Conservation (phyloP, 2,113 vertebrate genomes). For the Athene noctua region DNA sequence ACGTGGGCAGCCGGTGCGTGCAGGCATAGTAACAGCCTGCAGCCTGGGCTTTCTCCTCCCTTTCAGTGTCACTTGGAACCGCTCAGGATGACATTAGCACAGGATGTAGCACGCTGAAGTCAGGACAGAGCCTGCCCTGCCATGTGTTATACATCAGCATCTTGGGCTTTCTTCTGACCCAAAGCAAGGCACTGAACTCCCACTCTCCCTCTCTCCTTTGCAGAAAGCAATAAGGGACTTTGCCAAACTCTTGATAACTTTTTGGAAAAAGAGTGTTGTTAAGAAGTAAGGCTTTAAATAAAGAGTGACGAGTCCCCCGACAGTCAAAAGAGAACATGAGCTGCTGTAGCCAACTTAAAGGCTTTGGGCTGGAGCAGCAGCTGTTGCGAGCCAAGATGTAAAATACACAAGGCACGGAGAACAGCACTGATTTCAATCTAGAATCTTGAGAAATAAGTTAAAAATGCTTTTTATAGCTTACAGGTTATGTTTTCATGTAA, state of each 20-base stretch:
- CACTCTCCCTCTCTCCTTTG: neutral
- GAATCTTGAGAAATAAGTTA: neutral
- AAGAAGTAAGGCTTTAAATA: constrained; percentile 26
- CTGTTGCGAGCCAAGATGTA: neutral
- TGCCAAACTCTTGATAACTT: constrained; percentile 48
- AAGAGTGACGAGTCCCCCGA: neutral
- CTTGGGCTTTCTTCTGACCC: constrained; percentile 14
- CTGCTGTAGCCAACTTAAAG: neutral
- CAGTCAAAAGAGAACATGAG: neutral
- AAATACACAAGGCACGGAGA: neutral
- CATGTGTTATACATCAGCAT: constrained; percentile 43
- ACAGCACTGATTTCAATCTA: neutral
- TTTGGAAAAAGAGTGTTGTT: constrained; percentile 48
- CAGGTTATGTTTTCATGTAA: neutral
- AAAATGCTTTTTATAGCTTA: neutral
- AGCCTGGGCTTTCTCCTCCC: neutral
- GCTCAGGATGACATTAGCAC: neutral
- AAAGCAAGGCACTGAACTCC: constrained; percentile 21
- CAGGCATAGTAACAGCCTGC: neutral
- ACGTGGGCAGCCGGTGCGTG: neutral
- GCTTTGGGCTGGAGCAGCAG: neutral
- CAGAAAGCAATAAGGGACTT: neutral
- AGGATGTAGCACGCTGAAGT: neutral
- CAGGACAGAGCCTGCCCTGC: neutral
- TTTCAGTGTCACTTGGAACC: neutral